Evolutionary conservation across 2,113 vertebrate species (phyloP), one percentile per base, ranked within the genome.

Genomic region (Xenopus borealis): DNA sequence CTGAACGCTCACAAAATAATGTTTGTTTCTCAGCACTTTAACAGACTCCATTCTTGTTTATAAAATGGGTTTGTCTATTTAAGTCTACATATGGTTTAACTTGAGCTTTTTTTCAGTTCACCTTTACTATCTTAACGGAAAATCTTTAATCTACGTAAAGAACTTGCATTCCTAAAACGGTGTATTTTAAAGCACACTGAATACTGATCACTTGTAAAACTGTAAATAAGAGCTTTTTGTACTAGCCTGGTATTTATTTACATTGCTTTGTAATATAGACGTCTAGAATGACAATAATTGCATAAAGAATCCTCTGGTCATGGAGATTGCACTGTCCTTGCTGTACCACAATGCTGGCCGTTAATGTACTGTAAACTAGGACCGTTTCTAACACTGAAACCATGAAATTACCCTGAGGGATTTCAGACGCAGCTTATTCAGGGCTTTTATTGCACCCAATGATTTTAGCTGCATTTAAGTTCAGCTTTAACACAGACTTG

Each of bases 151-250:
- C 78, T 85, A 79, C 86, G 80, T 81, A 86, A 84, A 80, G 79
- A 87, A 27, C 23, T 27, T 3, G 89, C 84, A 78, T 86, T 89
- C 89, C 89, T 27, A 27, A 27, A 27, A 87, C 86, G 82, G 85
- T 88, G 88, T 93, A 88, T 85, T 90, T 90, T 88, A 87, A 90
- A 90, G 85, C 85, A 89, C 88, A 91, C 88, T 85, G 87, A 91
- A 85, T 86, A 86, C 3, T 67, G 81, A 89, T 90, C 88, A 88
- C 91, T 93, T 92, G 92, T 93, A 90, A 91, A 90, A 90, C 86
- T 94, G 92, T 93, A 92, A 92, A 93, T 94, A 92, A 92, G 89
- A 91, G 88, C 88, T 94, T 94, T 94, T 76, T 94, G 87, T 93
- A 94, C 87, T 92, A 89, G 91, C 87, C 85, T 86, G 79, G 82